Evolutionary conservation across 2,888 invertebrate species (phyloP).

Genomic region (Dione juno): DNA sequence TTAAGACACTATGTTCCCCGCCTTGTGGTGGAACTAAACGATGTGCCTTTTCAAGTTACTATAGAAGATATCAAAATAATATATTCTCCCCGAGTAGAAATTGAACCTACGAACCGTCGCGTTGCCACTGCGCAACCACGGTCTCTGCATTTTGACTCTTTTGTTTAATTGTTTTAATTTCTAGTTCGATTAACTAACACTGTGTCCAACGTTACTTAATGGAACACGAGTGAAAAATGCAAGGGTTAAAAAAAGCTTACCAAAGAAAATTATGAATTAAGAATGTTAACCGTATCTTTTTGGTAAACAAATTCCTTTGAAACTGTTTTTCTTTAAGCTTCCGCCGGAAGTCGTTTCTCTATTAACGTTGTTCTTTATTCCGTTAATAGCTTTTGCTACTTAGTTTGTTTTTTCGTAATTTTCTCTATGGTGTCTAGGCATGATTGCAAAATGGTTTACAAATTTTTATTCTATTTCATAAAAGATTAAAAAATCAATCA

Average conservation of each 20-base stretch:
- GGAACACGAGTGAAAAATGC: neutral
- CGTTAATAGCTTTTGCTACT: slow-evolving; percentile 38
- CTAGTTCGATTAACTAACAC: too few species aligned
- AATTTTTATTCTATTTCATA: neutral
- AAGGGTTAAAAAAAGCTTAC: neutral
- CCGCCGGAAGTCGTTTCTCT: slow-evolving; percentile 44
- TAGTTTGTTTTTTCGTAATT: slow-evolving; percentile 32
- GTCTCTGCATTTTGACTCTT: too few species aligned
- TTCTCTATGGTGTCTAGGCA: slow-evolving; percentile 11
- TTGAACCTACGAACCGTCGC: too few species aligned
- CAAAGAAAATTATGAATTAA: neutral
- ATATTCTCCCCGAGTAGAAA: too few species aligned
- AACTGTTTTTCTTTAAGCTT: slow-evolving; percentile 46
- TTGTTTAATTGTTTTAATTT: too few species aligned
- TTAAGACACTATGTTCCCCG: too few species aligned
- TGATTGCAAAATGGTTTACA: neutral
- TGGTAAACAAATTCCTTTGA: slow-evolving; percentile 53
- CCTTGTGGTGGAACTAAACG: too few species aligned
- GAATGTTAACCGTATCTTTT: slow-evolving; percentile 34
- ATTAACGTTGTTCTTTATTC: slow-evolving; percentile 46
- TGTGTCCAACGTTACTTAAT: too few species aligned
- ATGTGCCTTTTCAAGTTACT: too few species aligned
- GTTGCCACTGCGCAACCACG: too few species aligned
- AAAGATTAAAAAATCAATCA: neutral
- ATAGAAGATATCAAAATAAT: too few species aligned